phyloP scores from a whole-genome alignment of 2,797 vertebrate genomes.

The Centroberyx gerrardi region DNA sequence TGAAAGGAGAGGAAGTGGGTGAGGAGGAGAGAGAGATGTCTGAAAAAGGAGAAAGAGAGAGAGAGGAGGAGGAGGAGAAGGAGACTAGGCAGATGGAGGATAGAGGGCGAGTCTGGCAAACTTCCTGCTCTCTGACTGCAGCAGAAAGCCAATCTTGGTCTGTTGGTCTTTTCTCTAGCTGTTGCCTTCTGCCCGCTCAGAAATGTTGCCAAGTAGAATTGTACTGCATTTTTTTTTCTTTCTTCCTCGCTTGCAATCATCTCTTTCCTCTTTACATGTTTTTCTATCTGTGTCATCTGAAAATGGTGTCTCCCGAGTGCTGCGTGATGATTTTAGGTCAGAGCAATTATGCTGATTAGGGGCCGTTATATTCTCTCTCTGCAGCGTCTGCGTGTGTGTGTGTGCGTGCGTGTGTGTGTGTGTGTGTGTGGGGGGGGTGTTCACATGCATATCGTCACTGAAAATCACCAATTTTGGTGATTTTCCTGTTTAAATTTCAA shows the following conservation, averaged over 20 bases:
- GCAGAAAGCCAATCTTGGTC: slow-evolving; percentile 36
- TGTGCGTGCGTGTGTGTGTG: slow-evolving; percentile 3
- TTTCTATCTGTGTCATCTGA: slow-evolving; percentile 34
- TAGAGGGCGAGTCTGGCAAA: slow-evolving; percentile 63
- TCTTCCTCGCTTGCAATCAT: background rate
- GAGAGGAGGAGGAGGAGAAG: slow-evolving; percentile 1
- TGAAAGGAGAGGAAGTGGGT: slow-evolving; percentile 65
- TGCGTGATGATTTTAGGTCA: slow-evolving; percentile 37
- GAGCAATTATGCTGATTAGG: slow-evolving; percentile 44
- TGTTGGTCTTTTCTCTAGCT: slow-evolving; percentile 17
- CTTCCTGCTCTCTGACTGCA: slow-evolving; percentile 62
- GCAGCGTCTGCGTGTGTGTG: background rate
- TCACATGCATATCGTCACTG: too few species aligned
- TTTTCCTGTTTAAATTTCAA: too few species aligned
- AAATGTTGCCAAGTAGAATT: background rate
- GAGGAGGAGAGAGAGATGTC: slow-evolving; percentile 32
- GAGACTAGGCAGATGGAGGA: slow-evolving; percentile 62
- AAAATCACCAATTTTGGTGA: too few species aligned
- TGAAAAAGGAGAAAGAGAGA: slow-evolving; percentile 23
- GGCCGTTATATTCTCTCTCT: slow-evolving; percentile 7
- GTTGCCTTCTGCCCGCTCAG: background rate
- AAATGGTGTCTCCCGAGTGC: slow-evolving; percentile 24
- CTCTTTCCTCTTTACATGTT: background rate
- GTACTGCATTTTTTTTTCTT: background rate
- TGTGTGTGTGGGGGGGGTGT: too few species aligned